A percentile compares a stretch with the other conserved stretches of the same genome.
Evolutionary conservation across 1,140 invertebrate species (phyloP).

Genomic region (Psilanteris sp.): DNA sequence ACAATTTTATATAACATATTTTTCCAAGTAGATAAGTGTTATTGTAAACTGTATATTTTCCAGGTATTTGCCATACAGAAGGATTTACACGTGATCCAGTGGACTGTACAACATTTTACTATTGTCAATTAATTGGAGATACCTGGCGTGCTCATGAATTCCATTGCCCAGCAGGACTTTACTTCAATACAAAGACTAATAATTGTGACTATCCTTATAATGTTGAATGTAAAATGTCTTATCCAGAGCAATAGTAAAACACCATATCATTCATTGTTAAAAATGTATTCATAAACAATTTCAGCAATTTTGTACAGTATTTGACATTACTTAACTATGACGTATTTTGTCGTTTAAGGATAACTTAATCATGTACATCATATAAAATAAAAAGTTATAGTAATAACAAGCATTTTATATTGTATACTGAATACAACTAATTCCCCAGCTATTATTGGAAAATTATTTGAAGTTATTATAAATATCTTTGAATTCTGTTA

Average conservation of each 20-base stretch:
- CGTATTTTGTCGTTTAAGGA: too few species aligned
- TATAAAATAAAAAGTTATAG: conserved; percentile 7
- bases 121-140: conserved; percentile 1
- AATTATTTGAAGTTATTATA: conserved; percentile 1
- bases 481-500: not conserved
- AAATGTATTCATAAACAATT: conserved; percentile 41
- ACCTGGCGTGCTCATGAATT: conserved; percentile 2
- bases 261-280: too few species aligned
- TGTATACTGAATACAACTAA: too few species aligned
- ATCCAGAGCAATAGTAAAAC: too few species aligned
- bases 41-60: not conserved
- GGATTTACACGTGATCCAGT: conserved; percentile 30
- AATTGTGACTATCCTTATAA: conserved; percentile 41
- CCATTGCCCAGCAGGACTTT: conserved; percentile 36
- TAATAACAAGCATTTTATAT: conserved; percentile 12
- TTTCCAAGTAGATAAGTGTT: too few species aligned
- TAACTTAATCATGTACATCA: too few species aligned
- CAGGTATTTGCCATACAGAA: conserved; percentile 14
- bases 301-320: conserved; percentile 39
- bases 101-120: conserved; percentile 44
- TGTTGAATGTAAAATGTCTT: conserved; percentile 39
- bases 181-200: conserved; percentile 14
- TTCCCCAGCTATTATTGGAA: too few species aligned
- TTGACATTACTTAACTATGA: not conserved
- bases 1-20: too few species aligned